A percentile compares a stretch with the other conserved stretches of the same genome.
Conservation (phyloP, 2,113 vertebrate genomes). For the Phyllostomus discolor region DNA sequence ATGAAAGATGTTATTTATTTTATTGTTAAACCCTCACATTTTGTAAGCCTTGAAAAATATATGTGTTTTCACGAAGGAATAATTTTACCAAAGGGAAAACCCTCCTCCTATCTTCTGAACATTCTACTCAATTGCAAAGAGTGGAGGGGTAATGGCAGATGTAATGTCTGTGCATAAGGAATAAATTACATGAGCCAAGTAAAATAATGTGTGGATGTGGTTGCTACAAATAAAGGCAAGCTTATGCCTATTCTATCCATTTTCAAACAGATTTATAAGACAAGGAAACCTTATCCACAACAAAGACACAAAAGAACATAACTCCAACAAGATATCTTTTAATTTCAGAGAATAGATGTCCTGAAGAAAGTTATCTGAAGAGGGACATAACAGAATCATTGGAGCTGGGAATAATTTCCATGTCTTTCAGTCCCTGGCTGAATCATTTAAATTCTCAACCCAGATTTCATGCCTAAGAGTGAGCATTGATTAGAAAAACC, state of each 20-base stretch:
- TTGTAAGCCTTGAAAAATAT: neutral
- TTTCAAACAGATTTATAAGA: neutral
- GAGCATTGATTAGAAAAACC: slow-evolving; percentile 14
- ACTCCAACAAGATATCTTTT: neutral
- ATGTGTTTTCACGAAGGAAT: neutral
- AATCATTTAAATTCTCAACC: slow-evolving; percentile 26
- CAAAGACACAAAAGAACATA: neutral
- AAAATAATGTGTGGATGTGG: neutral
- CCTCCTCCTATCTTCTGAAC: neutral
- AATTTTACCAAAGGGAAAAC: neutral
- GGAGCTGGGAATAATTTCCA: neutral
- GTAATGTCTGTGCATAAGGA: neutral
- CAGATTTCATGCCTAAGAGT: slow-evolving; percentile 13
- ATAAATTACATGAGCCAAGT: neutral
- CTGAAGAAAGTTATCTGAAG: neutral
- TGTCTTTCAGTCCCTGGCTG: neutral
- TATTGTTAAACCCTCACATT: neutral
- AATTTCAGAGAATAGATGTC: neutral
- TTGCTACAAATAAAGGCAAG: neutral
- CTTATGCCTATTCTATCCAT: neutral
- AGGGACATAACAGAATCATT: neutral
- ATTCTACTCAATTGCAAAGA: neutral
- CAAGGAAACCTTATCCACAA: neutral
- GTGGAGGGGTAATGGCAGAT: neutral
- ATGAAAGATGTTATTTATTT: neutral